Evolutionary conservation across 2,113 vertebrate species (phyloP).

Genomic region (Meles meles): DNA sequence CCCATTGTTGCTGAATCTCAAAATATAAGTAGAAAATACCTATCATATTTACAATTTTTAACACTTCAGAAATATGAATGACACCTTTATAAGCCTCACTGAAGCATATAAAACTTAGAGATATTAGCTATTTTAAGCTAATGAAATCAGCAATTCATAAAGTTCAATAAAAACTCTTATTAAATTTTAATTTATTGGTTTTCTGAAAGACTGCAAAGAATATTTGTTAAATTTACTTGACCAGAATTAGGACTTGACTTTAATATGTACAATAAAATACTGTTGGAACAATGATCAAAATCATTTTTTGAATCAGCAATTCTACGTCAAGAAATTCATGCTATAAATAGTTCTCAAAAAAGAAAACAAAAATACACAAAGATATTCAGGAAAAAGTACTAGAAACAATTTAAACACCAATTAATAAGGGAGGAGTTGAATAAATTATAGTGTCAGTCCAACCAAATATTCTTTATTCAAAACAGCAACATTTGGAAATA

Average conservation of each 20-base stretch:
- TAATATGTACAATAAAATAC: not conserved
- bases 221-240: not conserved
- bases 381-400: not conserved
- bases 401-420: not conserved
- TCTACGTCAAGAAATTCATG: not conserved
- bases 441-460: not conserved
- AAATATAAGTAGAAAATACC: conserved; percentile 5
- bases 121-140: not conserved
- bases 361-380: not conserved
- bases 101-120: conserved; percentile 9
- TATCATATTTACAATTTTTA: not conserved
- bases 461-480: not conserved
- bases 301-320: conserved; percentile 20
- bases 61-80: not conserved
- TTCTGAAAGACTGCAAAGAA: conserved; percentile 35
- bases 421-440: not conserved
- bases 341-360: not conserved
- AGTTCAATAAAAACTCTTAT: conserved; percentile 40
- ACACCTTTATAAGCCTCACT: not conserved
- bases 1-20: not conserved
- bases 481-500: not conserved
- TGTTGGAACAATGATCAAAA: not conserved
- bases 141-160: conserved; percentile 16
- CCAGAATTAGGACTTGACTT: not conserved
- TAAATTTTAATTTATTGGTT: conserved; percentile 28